These are phyloP conservation scores for Luperina nickerlii DNA, from an alignment of 2,888 invertebrate species.

Conservation along the genomic window DNA sequence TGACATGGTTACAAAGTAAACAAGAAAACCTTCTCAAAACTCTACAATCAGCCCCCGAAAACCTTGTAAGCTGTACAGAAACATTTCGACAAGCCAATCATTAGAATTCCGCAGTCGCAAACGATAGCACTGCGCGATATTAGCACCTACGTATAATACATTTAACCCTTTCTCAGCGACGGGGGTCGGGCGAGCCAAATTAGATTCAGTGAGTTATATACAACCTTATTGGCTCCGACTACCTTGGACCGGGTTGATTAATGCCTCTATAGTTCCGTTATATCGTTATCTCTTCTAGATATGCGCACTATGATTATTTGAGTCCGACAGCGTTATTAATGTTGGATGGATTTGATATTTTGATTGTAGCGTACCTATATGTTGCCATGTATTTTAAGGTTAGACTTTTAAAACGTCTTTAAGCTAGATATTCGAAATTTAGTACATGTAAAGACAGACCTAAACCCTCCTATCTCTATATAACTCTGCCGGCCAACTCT, in stretches of 20 bases:
- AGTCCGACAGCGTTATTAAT: conserved; percentile 44
- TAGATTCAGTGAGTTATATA: conserved; percentile 84
- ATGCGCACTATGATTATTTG: conserved; percentile 60
- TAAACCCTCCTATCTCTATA: no score
- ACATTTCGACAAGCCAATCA: conserved; percentile 56
- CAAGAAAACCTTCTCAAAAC: background rate
- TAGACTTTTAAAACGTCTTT: background rate
- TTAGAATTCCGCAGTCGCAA: conserved; percentile 60
- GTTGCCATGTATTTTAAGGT: background rate
- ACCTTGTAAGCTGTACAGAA: conserved; percentile 8
- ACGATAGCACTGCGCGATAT: conserved; percentile 58
- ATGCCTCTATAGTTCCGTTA: conserved; percentile 77
- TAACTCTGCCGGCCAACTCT: no score
- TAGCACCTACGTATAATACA: conserved; percentile 74
- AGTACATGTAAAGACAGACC: no score
- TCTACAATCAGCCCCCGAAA: background rate
- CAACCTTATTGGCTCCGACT: conserved; percentile 81
- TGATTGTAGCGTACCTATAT: background rate
- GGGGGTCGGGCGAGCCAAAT: conserved; percentile 77
- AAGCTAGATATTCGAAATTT: background rate
- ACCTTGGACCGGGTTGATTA: conserved; percentile 78
- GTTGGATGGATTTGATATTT: conserved; percentile 23
- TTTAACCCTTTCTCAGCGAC: conserved; percentile 75
- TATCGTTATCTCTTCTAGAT: conserved; percentile 66
- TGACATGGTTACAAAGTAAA: background rate